These are phyloP conservation scores for Pangasius mekongensis DNA, from an alignment of 2,797 vertebrate species.

Conservation along the genomic window DNA sequence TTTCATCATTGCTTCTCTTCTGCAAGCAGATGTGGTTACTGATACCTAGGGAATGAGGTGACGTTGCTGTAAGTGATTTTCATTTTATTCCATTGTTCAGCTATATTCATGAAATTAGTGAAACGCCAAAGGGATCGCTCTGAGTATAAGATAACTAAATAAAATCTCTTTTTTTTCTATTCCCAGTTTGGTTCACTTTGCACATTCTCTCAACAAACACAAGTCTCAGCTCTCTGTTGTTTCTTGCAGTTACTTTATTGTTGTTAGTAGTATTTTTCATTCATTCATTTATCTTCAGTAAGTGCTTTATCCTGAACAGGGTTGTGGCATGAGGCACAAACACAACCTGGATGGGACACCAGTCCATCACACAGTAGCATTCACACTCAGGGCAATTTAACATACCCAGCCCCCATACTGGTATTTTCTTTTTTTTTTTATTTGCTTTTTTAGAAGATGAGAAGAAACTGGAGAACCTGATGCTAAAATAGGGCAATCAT, in stretches of 20 bases:
- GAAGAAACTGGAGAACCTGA: not conserved
- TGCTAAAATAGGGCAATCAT: not conserved
- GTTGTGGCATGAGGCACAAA: not conserved
- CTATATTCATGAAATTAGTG: not conserved
- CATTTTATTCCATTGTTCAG: not conserved
- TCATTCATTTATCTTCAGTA: not conserved
- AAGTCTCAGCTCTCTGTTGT: not conserved
- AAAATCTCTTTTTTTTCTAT: not conserved
- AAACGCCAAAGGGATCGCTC: not conserved
- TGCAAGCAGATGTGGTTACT: not conserved
- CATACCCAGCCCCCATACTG: not conserved
- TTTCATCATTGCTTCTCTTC: not conserved
- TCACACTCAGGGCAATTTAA: not conserved
- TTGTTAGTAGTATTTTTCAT: not conserved
- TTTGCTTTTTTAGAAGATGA: not conserved
- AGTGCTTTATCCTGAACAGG: not conserved
- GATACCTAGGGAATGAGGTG: not conserved
- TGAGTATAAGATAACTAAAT: not conserved
- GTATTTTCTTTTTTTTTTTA: not conserved
- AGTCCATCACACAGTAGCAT: not conserved
- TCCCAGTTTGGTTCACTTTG: not conserved
- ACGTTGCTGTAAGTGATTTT: not conserved
- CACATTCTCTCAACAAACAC: not conserved
- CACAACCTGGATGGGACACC: not conserved
- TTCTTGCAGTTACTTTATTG: not conserved